These are phyloP conservation scores for Chitala chitala DNA, from an alignment of 2,113 vertebrate genomes.

Conservation along the genomic window DNA sequence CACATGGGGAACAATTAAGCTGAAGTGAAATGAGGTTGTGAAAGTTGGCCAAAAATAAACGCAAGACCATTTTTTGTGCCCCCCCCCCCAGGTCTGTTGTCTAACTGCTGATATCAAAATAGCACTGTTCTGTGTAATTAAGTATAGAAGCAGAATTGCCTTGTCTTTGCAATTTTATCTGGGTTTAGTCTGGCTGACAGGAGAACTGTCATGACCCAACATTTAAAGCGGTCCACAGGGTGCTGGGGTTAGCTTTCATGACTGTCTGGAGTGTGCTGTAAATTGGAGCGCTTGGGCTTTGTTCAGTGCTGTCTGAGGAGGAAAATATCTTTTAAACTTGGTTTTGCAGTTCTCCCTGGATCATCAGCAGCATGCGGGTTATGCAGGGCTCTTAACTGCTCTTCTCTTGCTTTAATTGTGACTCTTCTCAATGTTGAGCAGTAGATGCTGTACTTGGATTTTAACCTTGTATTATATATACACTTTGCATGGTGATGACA, in stretches of 20 bases:
- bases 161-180: neutral
- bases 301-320: no score
- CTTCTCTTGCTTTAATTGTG: no score
- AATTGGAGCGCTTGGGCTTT: no score
- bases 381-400: no score
- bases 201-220: neutral
- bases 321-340: no score
- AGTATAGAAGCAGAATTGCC: neutral
- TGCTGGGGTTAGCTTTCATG: neutral
- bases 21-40: neutral
- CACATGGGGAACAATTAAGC: neutral
- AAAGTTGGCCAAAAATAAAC: neutral
- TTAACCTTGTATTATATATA: no score
- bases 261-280: no score
- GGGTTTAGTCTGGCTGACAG: neutral
- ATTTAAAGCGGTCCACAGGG: neutral
- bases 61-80: neutral
- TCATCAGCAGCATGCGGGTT: no score
- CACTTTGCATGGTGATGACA: no score
- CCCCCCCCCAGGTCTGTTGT: neutral
- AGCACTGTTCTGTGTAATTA: neutral
- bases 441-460: no score
- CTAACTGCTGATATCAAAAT: constrained; percentile 20
- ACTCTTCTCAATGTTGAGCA: no score
- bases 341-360: no score